Conservation (phyloP, 1,140 invertebrate genomes). For the Doryteuthis pealeii region DNA sequence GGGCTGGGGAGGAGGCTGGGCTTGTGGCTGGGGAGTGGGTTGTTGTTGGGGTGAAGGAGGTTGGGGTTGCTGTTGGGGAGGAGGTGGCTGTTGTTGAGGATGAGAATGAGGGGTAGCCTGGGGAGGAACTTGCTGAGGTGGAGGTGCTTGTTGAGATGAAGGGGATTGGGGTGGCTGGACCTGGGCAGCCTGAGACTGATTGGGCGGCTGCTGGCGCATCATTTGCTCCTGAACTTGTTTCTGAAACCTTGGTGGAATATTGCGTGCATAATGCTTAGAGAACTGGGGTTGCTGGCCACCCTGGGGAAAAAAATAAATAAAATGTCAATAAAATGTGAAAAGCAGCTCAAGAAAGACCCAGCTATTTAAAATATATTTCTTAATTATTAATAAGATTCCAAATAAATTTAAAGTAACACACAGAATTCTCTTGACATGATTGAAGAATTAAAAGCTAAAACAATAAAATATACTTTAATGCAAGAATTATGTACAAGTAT, state of each 20-base stretch:
- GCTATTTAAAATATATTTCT: too few relatives aligned
- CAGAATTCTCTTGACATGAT: too few relatives aligned
- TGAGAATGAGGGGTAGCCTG: conserved; percentile 13
- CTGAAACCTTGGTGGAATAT: conserved; percentile 78
- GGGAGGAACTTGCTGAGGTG: conserved; percentile 28
- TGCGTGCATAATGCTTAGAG: conserved; percentile 73
- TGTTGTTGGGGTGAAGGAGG: conserved; percentile 47
- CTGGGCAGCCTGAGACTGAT: conserved; percentile 19
- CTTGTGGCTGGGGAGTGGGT: conserved; percentile 36
- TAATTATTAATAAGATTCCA: too few relatives aligned
- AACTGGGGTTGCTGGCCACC: conserved; percentile 28
- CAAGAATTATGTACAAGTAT: too few relatives aligned
- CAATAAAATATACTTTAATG: too few relatives aligned
- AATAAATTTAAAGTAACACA: too few relatives aligned
- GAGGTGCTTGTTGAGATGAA: conserved; percentile 29
- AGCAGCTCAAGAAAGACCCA: too few relatives aligned
- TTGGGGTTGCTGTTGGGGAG: conserved; percentile 21
- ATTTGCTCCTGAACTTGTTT: conserved; percentile 65
- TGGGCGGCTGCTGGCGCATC: conserved; percentile 30
- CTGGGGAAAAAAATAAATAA: conserved; percentile 17
- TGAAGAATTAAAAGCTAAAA: too few relatives aligned
- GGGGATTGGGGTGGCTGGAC: conserved; percentile 32
- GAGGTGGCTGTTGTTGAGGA: conserved; percentile 17
- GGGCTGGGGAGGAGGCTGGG: conserved; percentile 35
- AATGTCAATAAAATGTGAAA: neutral